phyloP scores from a whole-genome alignment of 2,888 invertebrate genomes.

The Patella depressa region DNA sequence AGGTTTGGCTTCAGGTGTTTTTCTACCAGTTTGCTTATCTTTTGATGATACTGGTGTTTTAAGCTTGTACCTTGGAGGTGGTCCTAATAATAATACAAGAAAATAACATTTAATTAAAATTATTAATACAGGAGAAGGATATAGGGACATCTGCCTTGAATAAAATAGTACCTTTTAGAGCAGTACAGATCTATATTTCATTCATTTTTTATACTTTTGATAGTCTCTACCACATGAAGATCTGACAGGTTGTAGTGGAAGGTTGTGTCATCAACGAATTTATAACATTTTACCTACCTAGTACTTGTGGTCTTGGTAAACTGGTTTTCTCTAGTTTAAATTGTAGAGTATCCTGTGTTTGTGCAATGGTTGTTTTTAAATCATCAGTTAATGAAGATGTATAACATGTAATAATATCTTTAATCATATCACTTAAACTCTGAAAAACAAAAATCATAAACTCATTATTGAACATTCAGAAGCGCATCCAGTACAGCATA shows the following conservation, averaged over 20 bases:
- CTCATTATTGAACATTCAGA: neutral
- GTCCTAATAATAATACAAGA: slow-evolving; percentile 32
- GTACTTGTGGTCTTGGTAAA: slow-evolving; percentile 53
- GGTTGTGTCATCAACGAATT: too few relatives aligned
- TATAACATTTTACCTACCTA: slow-evolving; percentile 43
- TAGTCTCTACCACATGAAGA: too few relatives aligned
- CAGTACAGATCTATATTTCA: too few relatives aligned
- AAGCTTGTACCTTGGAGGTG: slow-evolving; percentile 50
- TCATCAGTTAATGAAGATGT: slow-evolving; percentile 43
- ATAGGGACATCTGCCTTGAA: neutral
- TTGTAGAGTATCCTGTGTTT: slow-evolving; percentile 51
- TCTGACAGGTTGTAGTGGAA: too few relatives aligned
- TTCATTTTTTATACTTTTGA: too few relatives aligned
- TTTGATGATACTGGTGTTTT: slow-evolving; percentile 39
- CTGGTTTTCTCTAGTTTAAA: slow-evolving; percentile 56
- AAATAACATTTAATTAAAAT: too few relatives aligned
- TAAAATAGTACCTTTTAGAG: too few relatives aligned
- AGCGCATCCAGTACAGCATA: too few relatives aligned
- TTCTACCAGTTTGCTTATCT: neutral
- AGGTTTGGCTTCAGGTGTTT: neutral
- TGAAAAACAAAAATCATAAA: slow-evolving; percentile 28
- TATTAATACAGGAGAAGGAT: neutral
- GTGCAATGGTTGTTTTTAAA: slow-evolving; percentile 41
- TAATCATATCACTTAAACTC: slow-evolving; percentile 47
- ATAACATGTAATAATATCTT: slow-evolving; percentile 49